Conservation (phyloP, 2,797 vertebrate genomes). For the Hyperoplus lanceolatus region DNA sequence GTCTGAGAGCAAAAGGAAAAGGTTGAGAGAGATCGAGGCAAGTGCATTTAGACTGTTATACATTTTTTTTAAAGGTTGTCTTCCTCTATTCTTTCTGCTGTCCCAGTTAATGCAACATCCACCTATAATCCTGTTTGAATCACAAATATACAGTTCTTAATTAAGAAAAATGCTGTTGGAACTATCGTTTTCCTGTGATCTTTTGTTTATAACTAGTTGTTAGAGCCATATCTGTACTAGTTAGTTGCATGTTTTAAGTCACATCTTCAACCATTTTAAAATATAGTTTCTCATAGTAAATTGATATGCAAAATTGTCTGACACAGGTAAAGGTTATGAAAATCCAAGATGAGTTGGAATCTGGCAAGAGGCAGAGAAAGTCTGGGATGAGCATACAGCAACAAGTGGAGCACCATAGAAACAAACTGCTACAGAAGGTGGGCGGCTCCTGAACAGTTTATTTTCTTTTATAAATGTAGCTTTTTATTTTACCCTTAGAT, state of each 20-base stretch:
- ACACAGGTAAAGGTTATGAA: conserved; percentile 87
- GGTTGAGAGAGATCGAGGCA: conserved; percentile 86
- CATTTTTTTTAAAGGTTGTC: background rate
- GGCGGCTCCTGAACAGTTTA: background rate
- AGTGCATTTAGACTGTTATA: conserved; percentile 22
- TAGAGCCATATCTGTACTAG: background rate
- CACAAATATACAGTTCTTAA: background rate
- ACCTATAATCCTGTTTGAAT: background rate
- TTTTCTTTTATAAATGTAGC: background rate
- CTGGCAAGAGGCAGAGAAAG: conserved; percentile 83
- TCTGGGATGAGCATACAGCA: conserved; percentile 84
- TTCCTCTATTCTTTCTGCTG: background rate
- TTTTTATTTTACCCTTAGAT: background rate
- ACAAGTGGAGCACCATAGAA: conserved; percentile 87
- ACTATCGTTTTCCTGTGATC: background rate
- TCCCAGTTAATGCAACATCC: background rate
- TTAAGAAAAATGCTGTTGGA: background rate
- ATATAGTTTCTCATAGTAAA: background rate
- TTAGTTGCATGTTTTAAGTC: too few relatives aligned
- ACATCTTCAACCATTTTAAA: background rate
- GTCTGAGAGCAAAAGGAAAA: conserved; percentile 87
- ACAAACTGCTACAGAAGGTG: conserved; percentile 88
- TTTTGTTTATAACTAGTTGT: background rate
- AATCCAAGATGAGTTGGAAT: conserved; percentile 88
- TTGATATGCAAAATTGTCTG: conserved; percentile 1